phyloP scores from a whole-genome alignment of 1,140 invertebrate genomes.

The Hydropsyche tenuis region DNA sequence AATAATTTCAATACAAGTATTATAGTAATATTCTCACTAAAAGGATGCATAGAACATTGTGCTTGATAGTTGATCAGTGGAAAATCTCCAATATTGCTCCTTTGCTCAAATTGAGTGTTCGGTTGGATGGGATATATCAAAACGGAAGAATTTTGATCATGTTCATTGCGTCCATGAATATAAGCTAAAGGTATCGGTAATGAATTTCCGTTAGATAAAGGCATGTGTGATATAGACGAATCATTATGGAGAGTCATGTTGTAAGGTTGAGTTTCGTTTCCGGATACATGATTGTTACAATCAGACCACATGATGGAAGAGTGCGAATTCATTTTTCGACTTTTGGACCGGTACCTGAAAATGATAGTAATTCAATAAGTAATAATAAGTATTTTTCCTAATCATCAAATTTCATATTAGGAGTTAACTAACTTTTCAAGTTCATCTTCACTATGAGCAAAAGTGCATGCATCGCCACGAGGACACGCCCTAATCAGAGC shows the following conservation, averaged over 20 bases:
- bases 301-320: constrained; percentile 28
- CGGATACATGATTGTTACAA: not conserved
- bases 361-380: too few relatives aligned
- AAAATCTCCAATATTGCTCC: constrained; percentile 25
- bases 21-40: too few relatives aligned
- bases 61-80: constrained; percentile 6
- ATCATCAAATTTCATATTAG: too few relatives aligned
- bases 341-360: constrained; percentile 65
- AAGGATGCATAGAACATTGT: not conserved
- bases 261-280: constrained; percentile 5
- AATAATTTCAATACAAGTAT: too few relatives aligned
- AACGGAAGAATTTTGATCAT: constrained; percentile 7
- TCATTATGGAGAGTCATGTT: constrained; percentile 35
- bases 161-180: constrained; percentile 12
- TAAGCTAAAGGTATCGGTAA: not conserved
- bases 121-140: constrained; percentile 2
- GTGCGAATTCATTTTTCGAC: constrained; percentile 61
- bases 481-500: constrained; percentile 86
- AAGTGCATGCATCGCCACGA: constrained; percentile 85
- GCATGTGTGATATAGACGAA: constrained; percentile 25
- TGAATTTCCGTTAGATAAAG: constrained; percentile 35
- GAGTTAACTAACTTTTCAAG: constrained; percentile 69
- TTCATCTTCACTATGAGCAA: constrained; percentile 91
- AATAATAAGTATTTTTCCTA: too few relatives aligned
- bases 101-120: constrained; percentile 12